Percentiles rank a stretch among this genome's conserved stretches.
phyloP scores from a whole-genome alignment of 2,113 vertebrate genomes.

The Climacteris rufus region DNA sequence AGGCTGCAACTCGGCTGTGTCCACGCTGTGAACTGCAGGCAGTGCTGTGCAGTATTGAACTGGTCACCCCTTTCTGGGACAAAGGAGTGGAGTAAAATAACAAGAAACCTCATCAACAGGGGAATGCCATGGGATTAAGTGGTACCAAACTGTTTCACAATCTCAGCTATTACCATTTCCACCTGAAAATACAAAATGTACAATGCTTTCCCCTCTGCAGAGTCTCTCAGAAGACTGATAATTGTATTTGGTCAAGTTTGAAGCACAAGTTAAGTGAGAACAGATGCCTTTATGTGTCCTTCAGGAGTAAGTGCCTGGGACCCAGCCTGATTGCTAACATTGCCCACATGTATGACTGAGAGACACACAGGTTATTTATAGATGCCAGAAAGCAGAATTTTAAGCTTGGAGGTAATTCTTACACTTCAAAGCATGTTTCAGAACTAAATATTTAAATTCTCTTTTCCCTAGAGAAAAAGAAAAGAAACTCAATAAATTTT shows the following conservation, averaged over 20 bases:
- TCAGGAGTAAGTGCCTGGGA: not conserved
- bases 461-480: constrained; percentile 6
- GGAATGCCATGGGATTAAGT: not conserved
- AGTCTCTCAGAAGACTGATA: not conserved
- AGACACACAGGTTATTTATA: constrained; percentile 1
- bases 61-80: not conserved
- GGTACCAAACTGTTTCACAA: not conserved
- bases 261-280: not conserved
- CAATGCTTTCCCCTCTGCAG: not conserved
- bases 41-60: rapidly evolving
- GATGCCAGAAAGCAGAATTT: constrained; percentile 8
- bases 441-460: constrained; percentile 43
- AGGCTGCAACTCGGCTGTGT: rapidly evolving
- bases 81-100: not conserved
- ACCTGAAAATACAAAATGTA: not conserved
- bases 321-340: not conserved
- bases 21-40: rapidly evolving
- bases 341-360: not conserved
- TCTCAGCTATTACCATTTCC: not conserved
- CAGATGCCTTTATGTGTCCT: not conserved
- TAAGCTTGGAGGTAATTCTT: constrained; percentile 33
- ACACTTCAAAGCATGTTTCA: constrained; percentile 33
- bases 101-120: not conserved
- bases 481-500: constrained; percentile 21
- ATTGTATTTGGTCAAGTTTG: not conserved